Conservation (phyloP, 1,140 invertebrate species). For the Laodelphax striatellus region DNA sequence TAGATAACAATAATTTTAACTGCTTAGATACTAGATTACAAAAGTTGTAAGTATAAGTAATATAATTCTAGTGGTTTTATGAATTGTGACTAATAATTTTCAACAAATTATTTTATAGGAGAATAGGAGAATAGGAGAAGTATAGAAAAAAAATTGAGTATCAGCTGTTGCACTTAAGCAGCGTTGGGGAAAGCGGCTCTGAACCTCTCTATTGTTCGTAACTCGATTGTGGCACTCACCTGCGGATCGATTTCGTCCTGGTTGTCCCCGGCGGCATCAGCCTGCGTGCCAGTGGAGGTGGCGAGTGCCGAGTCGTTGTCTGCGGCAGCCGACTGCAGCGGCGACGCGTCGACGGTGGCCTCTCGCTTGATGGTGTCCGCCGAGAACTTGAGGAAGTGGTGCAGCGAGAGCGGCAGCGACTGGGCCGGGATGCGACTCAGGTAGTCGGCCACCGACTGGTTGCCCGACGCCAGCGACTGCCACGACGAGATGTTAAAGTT, state of each 20-base stretch:
- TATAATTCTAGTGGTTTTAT: too few relatives aligned
- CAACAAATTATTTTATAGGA: too few relatives aligned
- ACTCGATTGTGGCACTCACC: background rate
- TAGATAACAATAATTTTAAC: too few relatives aligned
- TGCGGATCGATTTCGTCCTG: background rate
- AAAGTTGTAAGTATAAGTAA: too few relatives aligned
- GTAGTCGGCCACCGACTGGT: slow-evolving; percentile 69
- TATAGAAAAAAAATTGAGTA: too few relatives aligned
- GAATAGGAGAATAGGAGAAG: too few relatives aligned
- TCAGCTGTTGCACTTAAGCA: too few relatives aligned
- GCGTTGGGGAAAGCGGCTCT: too few relatives aligned
- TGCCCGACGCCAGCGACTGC: slow-evolving; percentile 58
- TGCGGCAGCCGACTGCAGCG: slow-evolving; percentile 32
- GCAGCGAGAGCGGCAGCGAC: slow-evolving; percentile 57
- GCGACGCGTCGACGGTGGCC: slow-evolving; percentile 39
- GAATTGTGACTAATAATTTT: too few relatives aligned
- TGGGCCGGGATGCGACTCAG: slow-evolving; percentile 57
- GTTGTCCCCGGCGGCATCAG: background rate
- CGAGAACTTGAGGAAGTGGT: slow-evolving; percentile 74
- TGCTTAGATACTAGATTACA: too few relatives aligned
- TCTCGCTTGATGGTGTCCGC: slow-evolving; percentile 65
- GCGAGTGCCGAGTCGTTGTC: slow-evolving; percentile 26
- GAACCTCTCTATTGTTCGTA: too few relatives aligned
- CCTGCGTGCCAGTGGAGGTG: background rate
- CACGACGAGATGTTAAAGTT: slow-evolving; percentile 38